Conservation (phyloP, 1,140 invertebrate species). For the Rhagoletis pomonella region DNA sequence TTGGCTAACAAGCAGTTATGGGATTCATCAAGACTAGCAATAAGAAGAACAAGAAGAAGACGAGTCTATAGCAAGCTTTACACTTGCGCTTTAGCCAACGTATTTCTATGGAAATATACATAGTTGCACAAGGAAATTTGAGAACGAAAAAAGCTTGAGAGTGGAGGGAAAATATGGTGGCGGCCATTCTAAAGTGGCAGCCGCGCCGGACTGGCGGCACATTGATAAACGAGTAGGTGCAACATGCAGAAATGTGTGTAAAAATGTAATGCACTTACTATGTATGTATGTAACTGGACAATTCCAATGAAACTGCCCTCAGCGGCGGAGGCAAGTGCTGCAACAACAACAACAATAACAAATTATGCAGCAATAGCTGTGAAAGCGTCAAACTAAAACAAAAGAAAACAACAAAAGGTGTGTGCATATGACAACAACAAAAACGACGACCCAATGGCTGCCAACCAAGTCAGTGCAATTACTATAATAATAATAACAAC, state of each 20-base stretch:
- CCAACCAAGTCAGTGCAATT: not conserved
- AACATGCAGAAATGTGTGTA: not conserved
- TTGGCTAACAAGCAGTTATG: slow-evolving; percentile 12
- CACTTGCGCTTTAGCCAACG: not conserved
- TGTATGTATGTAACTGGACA: not conserved
- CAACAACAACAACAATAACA: not conserved
- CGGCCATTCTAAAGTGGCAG: slow-evolving; percentile 19
- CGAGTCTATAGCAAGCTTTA: too few relatives aligned
- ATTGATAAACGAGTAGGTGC: slow-evolving; percentile 10
- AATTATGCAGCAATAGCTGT: not conserved
- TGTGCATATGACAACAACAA: slow-evolving; percentile 21
- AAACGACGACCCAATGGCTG: slow-evolving; percentile 31
- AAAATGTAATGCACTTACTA: not conserved
- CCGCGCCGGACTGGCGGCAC: slow-evolving; percentile 6
- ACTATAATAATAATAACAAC: slow-evolving; percentile 40
- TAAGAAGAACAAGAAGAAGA: not conserved
- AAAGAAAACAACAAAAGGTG: not conserved
- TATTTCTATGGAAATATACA: not conserved
- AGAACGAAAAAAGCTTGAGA: not conserved
- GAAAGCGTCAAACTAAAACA: not conserved
- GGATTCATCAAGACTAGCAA: not conserved
- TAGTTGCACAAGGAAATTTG: not conserved
- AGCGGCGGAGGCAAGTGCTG: slow-evolving; percentile 19
- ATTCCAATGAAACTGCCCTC: slow-evolving; percentile 7
- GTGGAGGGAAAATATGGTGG: not conserved